Conservation (phyloP, 2,888 invertebrate genomes). For the Pantelozetes paolii region DNA sequence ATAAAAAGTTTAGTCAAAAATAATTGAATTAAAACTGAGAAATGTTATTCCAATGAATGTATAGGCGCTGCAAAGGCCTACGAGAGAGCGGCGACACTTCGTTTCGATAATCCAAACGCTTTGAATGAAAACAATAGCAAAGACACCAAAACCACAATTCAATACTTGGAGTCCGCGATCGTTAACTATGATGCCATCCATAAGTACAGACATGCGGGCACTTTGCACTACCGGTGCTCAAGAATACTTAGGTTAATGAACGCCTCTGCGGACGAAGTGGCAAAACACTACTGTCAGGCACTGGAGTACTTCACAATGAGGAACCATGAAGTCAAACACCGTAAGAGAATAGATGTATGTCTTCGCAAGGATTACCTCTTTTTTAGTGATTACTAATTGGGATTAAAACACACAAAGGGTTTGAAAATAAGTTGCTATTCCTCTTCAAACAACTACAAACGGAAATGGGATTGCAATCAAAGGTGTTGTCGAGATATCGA, state of each 20-base stretch:
- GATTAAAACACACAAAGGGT: no score
- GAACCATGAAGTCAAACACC: slow-evolving; percentile 40
- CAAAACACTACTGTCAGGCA: slow-evolving; percentile 36
- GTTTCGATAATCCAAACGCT: slow-evolving; percentile 25
- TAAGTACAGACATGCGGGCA: slow-evolving; percentile 40
- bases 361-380: neutral
- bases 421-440: slow-evolving; percentile 41
- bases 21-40: no score
- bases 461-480: slow-evolving; percentile 18
- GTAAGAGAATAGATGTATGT: slow-evolving; percentile 39
- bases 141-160: slow-evolving; percentile 31
- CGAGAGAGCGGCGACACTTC: slow-evolving; percentile 38
- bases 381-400: neutral
- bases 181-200: slow-evolving; percentile 41
- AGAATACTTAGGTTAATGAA: slow-evolving; percentile 35
- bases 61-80: slow-evolving; percentile 39
- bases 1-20: no score
- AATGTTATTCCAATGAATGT: neutral
- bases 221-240: slow-evolving; percentile 39
- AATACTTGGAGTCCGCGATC: slow-evolving; percentile 39
- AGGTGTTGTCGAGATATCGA: slow-evolving; percentile 24
- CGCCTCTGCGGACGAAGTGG: slow-evolving; percentile 37
- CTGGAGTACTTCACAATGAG: slow-evolving; percentile 40
- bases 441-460: slow-evolving; percentile 4
- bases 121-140: slow-evolving; percentile 8